Base-by-base conservation (phyloP, 2,797 vertebrate species). In the Anguilla obscura region DNA sequence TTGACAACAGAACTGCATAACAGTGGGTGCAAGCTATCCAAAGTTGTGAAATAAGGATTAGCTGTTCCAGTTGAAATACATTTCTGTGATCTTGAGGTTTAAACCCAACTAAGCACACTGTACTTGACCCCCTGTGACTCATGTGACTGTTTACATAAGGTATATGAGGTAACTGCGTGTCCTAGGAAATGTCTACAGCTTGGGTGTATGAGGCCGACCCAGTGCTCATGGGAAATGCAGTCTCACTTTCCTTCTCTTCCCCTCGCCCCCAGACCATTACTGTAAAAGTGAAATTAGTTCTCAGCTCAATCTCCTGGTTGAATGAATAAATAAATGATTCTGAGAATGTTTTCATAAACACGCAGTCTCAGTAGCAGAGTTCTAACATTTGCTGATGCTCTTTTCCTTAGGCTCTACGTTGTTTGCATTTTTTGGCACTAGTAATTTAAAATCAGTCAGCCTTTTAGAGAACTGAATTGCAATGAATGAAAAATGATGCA, bases 271-370 rank as follows among this genome's bases (percentile, higher is more conserved):
- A 85, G 30, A 30, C 1, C n/a, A 56, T 56, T 30, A 58, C 83
- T 85, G n/a, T 58, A 58, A 54, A 84, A 50, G 4, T 14, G 14
- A 76, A 76, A 76, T 40, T 18, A n/a, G 27, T 18, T 56, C 50
- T 33, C 52, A 14, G 9, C 12, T 21, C 10, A 56, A 33, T 4
- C 27, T 58, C 27, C 52, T 36, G 52, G 84, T 58, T 50, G 16
- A 58, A 85, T 85, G n/a, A 82, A 82, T 82, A 50, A 85, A 50
- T 84, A 36, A 85, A 60, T 85, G 30, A 85, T 85, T 63, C 30
- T 24, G 24, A 54, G 18, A 56, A 56, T 84, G 21, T 40, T 36
- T 36, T 85, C 7, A 18, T 85, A 60, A 85, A 85, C 50, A 85
- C 27, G 9, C 27, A 24, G 1, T 79, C 36, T 79, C 33, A 40